Evolutionary conservation across 1,140 invertebrate genomes (phyloP), one percentile per base, ranked within the genome.

Genomic region (Drosophila jambulina): DNA sequence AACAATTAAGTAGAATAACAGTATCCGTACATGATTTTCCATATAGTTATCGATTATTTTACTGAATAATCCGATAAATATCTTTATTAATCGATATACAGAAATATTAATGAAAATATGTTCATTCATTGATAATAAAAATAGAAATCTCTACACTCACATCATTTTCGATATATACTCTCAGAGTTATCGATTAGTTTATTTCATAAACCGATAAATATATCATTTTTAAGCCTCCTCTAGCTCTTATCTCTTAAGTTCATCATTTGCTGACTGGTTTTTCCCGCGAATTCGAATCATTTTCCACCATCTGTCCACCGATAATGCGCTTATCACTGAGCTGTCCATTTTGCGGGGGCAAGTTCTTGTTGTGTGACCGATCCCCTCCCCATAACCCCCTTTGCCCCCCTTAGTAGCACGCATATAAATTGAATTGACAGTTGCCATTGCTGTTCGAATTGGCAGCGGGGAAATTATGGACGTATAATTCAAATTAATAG

Each of bases 401-500:
- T 19, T 4, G 3, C n/a, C 27, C 3, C 27, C 4, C 12, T 36
- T 36, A 8, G 12, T n/a, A 1, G 19, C 23, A 40, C 36, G 42
- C 51, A 80, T 70, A 88, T 88, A 84, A 84, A 84, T 64, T 80
- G 80, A 77, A 88, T 68, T 88, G 83, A 88, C 80, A 87, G 77
- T 69, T 75, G 74, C 69, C 45, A 32, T 51, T 65, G 60, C 54
- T 34, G 63, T 69, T 59, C 67, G 67, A 48, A 77, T 71, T 82
- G 78, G 74, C 82, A 86, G 80, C 81, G 81, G 45, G 46, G 53
- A 88, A 88, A 88, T 87, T 87, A 90, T 88, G 46, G 80, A 82
- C 85, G 53, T 78, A 88, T 88, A 88, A 90, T 88, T 88, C 86
- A 88, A 90, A 88, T 88, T 88, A 90, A 88, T 88, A 88, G 85